A percentile compares a stretch with the other conserved stretches of the same genome.
These are phyloP conservation scores for Oncorhynchus masou DNA, from an alignment of 2,113 vertebrate genomes.

Conservation along the genomic window DNA sequence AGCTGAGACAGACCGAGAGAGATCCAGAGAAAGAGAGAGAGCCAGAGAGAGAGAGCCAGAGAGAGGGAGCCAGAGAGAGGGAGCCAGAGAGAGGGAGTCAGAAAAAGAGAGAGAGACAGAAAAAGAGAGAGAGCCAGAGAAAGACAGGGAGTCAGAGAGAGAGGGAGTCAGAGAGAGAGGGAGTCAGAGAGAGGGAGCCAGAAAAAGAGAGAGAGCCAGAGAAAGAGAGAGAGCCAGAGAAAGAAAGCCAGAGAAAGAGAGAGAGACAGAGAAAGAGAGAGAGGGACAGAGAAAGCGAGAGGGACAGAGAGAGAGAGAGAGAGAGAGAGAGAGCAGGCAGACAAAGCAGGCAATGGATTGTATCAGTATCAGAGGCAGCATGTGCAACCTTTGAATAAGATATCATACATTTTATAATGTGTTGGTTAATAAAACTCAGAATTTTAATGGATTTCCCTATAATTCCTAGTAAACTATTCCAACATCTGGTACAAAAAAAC, in stretches of 20 bases:
- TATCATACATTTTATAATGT: not conserved
- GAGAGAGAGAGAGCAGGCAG: not conserved
- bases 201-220: not conserved
- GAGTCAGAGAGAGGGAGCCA: too few species aligned
- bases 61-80: not conserved
- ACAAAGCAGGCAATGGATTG: not conserved
- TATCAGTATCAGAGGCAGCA: not conserved
- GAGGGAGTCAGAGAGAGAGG: too few species aligned
- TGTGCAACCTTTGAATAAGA: not conserved
- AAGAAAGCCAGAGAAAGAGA: not conserved
- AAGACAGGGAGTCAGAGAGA: too few species aligned
- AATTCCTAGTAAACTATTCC: not conserved
- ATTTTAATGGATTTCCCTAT: not conserved
- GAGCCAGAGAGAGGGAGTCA: too few species aligned
- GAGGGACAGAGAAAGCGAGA: too few species aligned
- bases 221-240: too few species aligned
- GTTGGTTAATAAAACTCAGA: not conserved
- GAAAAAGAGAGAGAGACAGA: too few species aligned
- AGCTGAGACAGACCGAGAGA: constrained; percentile 46
- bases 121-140: not conserved
- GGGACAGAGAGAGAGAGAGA: not conserved
- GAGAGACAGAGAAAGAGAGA: not conserved
- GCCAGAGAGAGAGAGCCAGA: too few species aligned
- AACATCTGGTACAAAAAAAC: not conserved
- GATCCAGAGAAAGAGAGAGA: constrained; percentile 1